Base-by-base conservation (phyloP, 2,113 vertebrate species). In the Lampris incognitus region DNA sequence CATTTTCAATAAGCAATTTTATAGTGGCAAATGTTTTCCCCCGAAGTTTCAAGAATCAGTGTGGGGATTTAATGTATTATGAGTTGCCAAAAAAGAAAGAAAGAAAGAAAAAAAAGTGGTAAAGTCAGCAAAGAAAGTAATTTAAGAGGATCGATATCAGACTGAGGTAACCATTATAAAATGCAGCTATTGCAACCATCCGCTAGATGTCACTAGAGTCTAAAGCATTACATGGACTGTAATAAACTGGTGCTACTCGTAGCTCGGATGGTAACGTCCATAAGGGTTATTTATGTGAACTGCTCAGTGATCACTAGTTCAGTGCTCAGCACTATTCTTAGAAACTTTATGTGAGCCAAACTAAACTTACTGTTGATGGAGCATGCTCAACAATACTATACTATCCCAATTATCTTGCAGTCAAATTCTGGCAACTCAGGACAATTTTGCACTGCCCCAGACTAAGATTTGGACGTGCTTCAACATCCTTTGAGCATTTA, bases 191-290 rank as follows among this genome's bases (percentile, higher is more conserved):
- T 56, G 0, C 1, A 71, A 48, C 51, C 1, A 6, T 69, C 91
- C 93, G 87, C 86, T 86, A 92, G 94, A 85, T 90, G 91, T 78
- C 92, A 71, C 61, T 85, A 46, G 63, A 38, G 71, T 6, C n/a
- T 11, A 36, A 9, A 40, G 38, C 9, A 74, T 74, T 52, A 46
- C 24, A 65, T 5, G 38, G 9, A 50, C 4, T 11, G 7, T 24
- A 8, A 9, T 41, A 5, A 11, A 57, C n/a, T 38, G 9, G 5
- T 36, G 24, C 36, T 37, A 5, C 44, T 46, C 6, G 3, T 46
- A 46, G 3, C 3, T 46, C 6, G 3, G 44, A 11, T 54, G n/a
- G 51, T 54, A n/a, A 11, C 5, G 11, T 54, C 51, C 44, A 46
- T 46, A 46, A 46, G 11, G 50, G 4, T 49, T 4, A 49, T 49